These are phyloP conservation scores for Recurvirostra avosetta DNA, from an alignment of 2,113 vertebrate genomes.

Conservation along the genomic window DNA sequence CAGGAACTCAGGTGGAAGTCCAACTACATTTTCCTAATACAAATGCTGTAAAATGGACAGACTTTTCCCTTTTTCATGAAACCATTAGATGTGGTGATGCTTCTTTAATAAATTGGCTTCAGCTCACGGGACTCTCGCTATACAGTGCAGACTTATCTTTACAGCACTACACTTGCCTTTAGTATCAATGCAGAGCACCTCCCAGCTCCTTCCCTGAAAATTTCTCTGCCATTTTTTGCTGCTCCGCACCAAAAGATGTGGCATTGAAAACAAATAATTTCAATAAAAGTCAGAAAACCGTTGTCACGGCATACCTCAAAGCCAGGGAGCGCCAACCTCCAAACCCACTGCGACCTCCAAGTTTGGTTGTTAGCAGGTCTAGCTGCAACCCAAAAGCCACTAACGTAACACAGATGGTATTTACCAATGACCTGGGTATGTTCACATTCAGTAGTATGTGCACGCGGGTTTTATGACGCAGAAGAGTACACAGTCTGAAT, in stretches of 20 bases:
- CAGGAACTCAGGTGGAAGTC: background rate
- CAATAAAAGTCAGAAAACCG: background rate
- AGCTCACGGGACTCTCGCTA: accelerated
- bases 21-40: background rate
- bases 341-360: background rate
- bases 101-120: background rate
- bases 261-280: background rate
- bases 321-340: background rate
- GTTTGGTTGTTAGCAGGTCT: background rate
- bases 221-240: background rate
- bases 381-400: background rate
- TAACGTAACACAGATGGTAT: accelerated
- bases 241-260: background rate
- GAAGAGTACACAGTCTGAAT: background rate
- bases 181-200: background rate
- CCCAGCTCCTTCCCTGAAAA: background rate
- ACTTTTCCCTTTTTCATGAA: background rate
- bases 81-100: background rate
- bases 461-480: background rate
- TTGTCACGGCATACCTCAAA: background rate
- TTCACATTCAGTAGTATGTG: accelerated
- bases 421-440: background rate
- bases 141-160: background rate
- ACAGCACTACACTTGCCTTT: too few species aligned
- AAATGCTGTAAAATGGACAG: background rate